Base-by-base conservation (phyloP, 2,797 vertebrate genomes). In the Coregonus ussuriensis region DNA sequence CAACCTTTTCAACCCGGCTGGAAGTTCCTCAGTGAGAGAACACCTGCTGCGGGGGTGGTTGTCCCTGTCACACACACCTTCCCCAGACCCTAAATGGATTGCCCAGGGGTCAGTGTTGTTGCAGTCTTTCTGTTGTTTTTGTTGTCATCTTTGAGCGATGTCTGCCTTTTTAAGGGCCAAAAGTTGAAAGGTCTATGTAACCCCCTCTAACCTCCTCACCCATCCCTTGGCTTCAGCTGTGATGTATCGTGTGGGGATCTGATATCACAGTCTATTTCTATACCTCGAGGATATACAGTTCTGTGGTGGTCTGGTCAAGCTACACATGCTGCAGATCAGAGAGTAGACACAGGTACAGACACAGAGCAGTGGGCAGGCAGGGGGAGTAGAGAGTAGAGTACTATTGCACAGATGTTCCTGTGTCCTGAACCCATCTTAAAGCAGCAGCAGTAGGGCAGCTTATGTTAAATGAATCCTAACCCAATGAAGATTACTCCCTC, bases 1-100 rank as follows among this genome's bases (percentile, higher is more conserved):
- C 82, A 84, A 89, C 88, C 89, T 89, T 91, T 91, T 91, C 82
- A 88, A 88, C 89, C 83, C 74, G 1, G 16, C 79, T 81, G 81
- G 77, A 82, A 86, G 91, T 91, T 90, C 88, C 87, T 86, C 77
- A 71, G 76, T 72, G 6, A 51, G 70, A 71, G 76, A 86, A 76
- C 88, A 88, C 88, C 89, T 91, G 90, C 89, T 86, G 52, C 6
- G 1, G 21, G 29, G 0, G 59, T 79, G 56, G 80, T 78, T 83
- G 62, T 79, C 70, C 37, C 52, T 51, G 75, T 85, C 74, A 74
- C 72, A 68, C 35, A 63, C 73, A 15, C 51, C 16, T 47, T 14
- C 74, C 29, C 65, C 52, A 9, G 4, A 66, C 69, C 0, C 3
- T 66, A 56, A 15, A 59, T 33, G 71, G 53, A 25, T 33, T 11